A percentile compares a stretch with the other conserved stretches of the same genome.
phyloP scores from a whole-genome alignment of 2,888 invertebrate genomes.

The Lomographa bimaculata region DNA sequence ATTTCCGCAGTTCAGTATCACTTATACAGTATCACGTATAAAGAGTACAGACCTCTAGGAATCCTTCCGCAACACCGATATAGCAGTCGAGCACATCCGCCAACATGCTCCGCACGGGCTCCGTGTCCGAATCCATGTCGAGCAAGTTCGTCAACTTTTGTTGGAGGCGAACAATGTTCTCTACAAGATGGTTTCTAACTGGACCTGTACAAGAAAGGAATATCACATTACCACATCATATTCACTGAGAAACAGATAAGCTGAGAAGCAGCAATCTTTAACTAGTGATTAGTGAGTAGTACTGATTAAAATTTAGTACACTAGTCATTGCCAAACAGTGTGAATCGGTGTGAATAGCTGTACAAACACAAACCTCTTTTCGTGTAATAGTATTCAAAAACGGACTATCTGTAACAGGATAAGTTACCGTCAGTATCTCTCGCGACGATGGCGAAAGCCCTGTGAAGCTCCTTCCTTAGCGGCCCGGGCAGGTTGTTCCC shows the following conservation, averaged over 20 bases:
- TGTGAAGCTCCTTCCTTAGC: slow-evolving; percentile 85
- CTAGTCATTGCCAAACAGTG: no score
- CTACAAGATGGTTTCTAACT: slow-evolving; percentile 61
- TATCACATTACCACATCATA: no score
- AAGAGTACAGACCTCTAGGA: slow-evolving; percentile 65
- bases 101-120: slow-evolving; percentile 80
- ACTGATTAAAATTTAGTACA: no score
- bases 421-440: slow-evolving; percentile 68
- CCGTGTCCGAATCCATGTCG: slow-evolving; percentile 83
- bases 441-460: slow-evolving; percentile 87
- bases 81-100: slow-evolving; percentile 90
- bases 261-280: no score
- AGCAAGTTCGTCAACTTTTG: slow-evolving; percentile 83
- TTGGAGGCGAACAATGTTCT: slow-evolving; percentile 66
- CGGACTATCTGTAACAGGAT: no score
- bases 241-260: no score
- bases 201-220: slow-evolving; percentile 62
- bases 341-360: no score
- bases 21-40: no score
- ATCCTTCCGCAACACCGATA: slow-evolving; percentile 88
- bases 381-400: no score
- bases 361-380: no score
- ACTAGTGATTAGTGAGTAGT: no score
- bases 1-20: no score
- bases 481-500: slow-evolving; percentile 68